Percentiles rank a stretch among this genome's conserved stretches.
These are phyloP conservation scores for Gobio gobio DNA, from an alignment of 2,113 vertebrate genomes.

Conservation along the genomic window DNA sequence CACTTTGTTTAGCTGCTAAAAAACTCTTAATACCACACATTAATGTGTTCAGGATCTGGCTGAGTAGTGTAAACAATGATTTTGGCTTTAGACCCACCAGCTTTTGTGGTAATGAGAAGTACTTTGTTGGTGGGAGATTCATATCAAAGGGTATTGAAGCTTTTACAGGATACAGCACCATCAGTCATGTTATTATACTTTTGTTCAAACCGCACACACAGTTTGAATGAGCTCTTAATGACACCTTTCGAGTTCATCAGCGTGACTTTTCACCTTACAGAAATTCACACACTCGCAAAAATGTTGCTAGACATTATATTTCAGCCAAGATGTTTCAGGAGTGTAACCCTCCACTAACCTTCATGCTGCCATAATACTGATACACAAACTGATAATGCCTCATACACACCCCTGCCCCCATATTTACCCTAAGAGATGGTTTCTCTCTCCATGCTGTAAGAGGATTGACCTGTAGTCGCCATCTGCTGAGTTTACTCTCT, in stretches of 20 bases:
- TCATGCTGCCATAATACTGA: background rate
- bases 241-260: background rate
- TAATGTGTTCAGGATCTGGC: background rate
- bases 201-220: background rate
- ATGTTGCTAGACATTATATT: background rate
- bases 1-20: background rate
- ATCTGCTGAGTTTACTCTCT: slow-evolving; percentile 25
- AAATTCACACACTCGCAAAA: background rate
- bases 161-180: background rate
- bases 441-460: slow-evolving; percentile 26
- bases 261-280: background rate
- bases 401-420: slow-evolving; percentile 5
- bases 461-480: slow-evolving; percentile 37
- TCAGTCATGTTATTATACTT: background rate
- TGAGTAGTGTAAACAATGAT: background rate
- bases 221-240: background rate
- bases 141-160: background rate
- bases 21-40: background rate
- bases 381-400: slow-evolving; percentile 26
- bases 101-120: background rate
- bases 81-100: background rate
- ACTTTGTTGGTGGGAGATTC: background rate
- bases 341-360: background rate
- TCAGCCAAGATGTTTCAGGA: background rate
- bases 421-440: background rate